Evolutionary conservation across 2,797 vertebrate species (phyloP), one percentile per base, ranked within the genome.

Genomic region (Falco concolor): DNA sequence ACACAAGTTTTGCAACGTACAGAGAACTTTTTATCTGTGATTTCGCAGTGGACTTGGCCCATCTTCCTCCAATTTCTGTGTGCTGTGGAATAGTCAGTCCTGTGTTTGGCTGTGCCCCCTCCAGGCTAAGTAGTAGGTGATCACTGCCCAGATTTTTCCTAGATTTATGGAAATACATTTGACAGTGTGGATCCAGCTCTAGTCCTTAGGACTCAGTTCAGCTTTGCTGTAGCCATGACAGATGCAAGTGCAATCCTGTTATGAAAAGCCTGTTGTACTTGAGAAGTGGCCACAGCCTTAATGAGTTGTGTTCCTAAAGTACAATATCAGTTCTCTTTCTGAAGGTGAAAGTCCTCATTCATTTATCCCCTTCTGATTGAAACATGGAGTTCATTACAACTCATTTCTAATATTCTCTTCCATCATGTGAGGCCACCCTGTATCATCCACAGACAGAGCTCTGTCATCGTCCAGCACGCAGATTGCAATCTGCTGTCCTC

Each of bases 401-500:
- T 91, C 47, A 30, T 94, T 96, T 94, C 95, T 95, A 94, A 96
- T 95, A 92, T 85, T 95, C 83, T 82, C 78, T 72, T 40, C 65
- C 93, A 50, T 84, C 32, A 0, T 61, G 68, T 75, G 90, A 89
- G 57, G 93, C 91, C 92, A 45, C 75, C 89, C 93, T 69, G 73
- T 92, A 87, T 89, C 88, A 81, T 8, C 64, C 88, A 20, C 49
- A 91, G 87, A 53, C 76, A 72, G 86, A 70, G 88, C 95, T 83
- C 88, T 91, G 91, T 60, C 86, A 93, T 57, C 52, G 13, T 69
- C 89, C 92, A 53, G 80, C 74, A 47, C 70, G 9, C 87, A 85
- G 97, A 97, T 97, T 91, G 64, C 73, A 77, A 97, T 97, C 97
- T 97, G 90, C 91, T 95, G 89, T 95, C 91, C 94, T 96, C 94